Evolutionary conservation across 2,113 vertebrate species (phyloP), one percentile per base, ranked within the genome.

Genomic region (Mionectes macconnelli): DNA sequence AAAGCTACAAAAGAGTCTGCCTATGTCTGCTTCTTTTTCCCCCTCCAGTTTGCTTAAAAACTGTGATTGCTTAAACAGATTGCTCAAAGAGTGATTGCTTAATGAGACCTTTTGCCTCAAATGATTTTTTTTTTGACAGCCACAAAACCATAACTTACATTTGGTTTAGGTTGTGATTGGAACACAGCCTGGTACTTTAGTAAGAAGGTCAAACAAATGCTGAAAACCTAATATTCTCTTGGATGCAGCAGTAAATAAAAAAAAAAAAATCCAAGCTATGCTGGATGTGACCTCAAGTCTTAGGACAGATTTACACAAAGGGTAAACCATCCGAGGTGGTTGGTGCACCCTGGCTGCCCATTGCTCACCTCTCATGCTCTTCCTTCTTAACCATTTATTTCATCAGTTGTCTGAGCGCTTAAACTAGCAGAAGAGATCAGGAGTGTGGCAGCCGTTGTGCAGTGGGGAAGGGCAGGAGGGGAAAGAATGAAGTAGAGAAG

Each of bases 21-120:
- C 55, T 60, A 40, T 44, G 44, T 35, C 27, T 83, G 19, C n/a
- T 68, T 87, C 45, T 84, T 60, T 63, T 9, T 1, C 10, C 12
- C 18, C 8, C 21, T 66, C 24, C 62, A 79, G n/a, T 81, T 94
- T 82, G 44, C 68, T 93, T 93, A 87, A 84, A 88, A 79, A 57
- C 37, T 68, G 40, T 70, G 80, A 50, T 88, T 90, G 44, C 66
- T 76, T 74, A 59, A 85, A 84, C 45, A 77, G 47, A 82, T 62
- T 85, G 60, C 57, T 94, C 72, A 52, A 78, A 75, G 42, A 76
- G 6, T 49, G 74, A 76, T 95, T 91, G 82, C 66, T 90, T 90
- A 80, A 92, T 56, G 64, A 90, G 87, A 91, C 56, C 63, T 94
- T 95, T 96, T 84, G 53, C 79, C 84, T 84, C 4, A 14, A 91